These are phyloP conservation scores for Spinus pinus DNA, from an alignment of 2,797 vertebrate species.

Conservation along the genomic window DNA sequence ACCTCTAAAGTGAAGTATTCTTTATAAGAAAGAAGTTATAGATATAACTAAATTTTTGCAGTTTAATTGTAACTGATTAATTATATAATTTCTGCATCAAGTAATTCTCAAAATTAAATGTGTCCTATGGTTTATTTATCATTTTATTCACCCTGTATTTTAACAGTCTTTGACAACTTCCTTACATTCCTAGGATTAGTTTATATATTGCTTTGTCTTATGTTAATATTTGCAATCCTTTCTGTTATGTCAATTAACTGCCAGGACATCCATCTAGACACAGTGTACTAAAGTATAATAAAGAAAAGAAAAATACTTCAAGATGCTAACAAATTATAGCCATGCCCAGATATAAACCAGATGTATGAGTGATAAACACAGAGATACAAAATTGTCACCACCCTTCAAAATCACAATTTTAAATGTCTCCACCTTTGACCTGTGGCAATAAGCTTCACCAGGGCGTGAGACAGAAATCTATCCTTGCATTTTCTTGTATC, in stretches of 20 bases:
- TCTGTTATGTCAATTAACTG: constrained; percentile 49
- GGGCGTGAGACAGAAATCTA: neutral
- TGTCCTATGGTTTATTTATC: neutral
- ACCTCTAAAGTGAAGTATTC: neutral
- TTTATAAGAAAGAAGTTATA: neutral
- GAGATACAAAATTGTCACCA: constrained; percentile 62
- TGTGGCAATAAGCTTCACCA: neutral
- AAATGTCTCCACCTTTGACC: constrained; percentile 34
- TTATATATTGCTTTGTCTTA: constrained; percentile 42
- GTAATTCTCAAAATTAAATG: neutral
- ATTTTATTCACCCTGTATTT: neutral
- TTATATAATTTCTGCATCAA: neutral
- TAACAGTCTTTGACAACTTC: constrained; percentile 29
- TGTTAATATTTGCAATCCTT: constrained; percentile 58
- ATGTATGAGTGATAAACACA: constrained; percentile 62
- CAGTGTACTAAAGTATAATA: constrained; percentile 25
- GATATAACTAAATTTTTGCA: neutral
- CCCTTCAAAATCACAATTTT: constrained; percentile 48
- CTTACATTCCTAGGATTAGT: constrained; percentile 20
- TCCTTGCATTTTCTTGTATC: neutral
- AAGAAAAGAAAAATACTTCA: constrained; percentile 66
- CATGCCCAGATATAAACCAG: constrained; percentile 54
- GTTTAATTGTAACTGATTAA: neutral
- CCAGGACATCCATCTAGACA: constrained; percentile 27
- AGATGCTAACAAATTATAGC: constrained; percentile 61